These are phyloP conservation scores for Pristionchus mayeri DNA, from an alignment of 2,888 invertebrate genomes.

Conservation along the genomic window DNA sequence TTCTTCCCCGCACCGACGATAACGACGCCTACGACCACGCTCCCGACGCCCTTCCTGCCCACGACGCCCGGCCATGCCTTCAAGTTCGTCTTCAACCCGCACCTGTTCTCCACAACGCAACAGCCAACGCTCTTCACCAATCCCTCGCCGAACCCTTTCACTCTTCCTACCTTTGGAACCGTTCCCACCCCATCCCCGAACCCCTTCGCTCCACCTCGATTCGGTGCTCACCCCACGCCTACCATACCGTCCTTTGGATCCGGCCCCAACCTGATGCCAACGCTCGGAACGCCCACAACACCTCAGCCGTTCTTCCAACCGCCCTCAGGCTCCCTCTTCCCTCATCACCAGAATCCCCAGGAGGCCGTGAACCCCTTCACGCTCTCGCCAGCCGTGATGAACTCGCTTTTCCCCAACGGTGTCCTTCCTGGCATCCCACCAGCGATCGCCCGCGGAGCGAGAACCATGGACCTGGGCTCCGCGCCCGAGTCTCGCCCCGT, in stretches of 20 bases:
- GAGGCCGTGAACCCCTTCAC: background rate
- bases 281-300: background rate
- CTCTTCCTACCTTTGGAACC: no score
- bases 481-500: background rate
- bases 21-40: background rate
- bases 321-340: background rate
- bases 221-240: background rate
- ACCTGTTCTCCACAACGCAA: background rate
- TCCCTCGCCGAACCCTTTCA: no score
- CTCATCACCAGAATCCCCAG: conserved; percentile 15
- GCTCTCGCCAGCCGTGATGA: background rate
- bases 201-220: background rate
- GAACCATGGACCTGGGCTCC: background rate
- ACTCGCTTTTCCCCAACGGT: conserved; percentile 36
- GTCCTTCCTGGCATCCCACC: conserved; percentile 39
- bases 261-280: background rate
- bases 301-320: background rate
- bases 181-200: background rate
- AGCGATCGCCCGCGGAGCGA: background rate
- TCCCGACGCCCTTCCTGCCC: no score
- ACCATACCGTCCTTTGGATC: background rate
- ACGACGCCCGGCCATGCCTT: background rate
- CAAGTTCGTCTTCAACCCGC: conserved; percentile 47
- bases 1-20: background rate
- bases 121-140: no score